phyloP scores from a whole-genome alignment of 2,113 vertebrate species.

The Cavia porcellus region DNA sequence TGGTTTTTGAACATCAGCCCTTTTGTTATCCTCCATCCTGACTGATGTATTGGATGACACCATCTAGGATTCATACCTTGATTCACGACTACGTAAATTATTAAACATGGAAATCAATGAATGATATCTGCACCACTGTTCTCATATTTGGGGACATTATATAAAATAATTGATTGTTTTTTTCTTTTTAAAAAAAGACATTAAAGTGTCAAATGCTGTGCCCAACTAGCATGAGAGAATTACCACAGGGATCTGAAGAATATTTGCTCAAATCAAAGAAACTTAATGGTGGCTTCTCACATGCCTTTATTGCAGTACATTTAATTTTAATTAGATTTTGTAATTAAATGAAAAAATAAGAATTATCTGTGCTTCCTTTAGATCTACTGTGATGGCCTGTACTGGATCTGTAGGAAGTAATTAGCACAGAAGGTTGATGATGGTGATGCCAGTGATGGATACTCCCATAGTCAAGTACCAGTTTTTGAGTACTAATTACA shows the following conservation, averaged over 20 bases:
- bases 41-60: background rate
- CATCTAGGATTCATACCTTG: background rate
- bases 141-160: background rate
- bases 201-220: background rate
- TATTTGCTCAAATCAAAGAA: constrained; percentile 39
- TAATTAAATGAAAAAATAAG: background rate
- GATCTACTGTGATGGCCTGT: background rate
- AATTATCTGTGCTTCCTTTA: background rate
- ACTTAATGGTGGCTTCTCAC: background rate
- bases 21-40: background rate
- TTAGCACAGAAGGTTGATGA: background rate
- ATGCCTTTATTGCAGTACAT: background rate
- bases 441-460: background rate
- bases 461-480: background rate
- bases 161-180: constrained; percentile 8
- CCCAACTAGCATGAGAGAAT: background rate
- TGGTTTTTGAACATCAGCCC: background rate
- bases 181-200: background rate
- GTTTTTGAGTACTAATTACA: background rate
- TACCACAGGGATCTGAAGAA: background rate
- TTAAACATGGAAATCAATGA: background rate
- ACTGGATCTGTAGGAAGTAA: background rate
- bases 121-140: background rate
- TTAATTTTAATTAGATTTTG: constrained; percentile 57
- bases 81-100: constrained; percentile 25